Evolutionary conservation across 2,113 vertebrate species (phyloP).

Genomic region (Phalacrocorax brasilianus): DNA sequence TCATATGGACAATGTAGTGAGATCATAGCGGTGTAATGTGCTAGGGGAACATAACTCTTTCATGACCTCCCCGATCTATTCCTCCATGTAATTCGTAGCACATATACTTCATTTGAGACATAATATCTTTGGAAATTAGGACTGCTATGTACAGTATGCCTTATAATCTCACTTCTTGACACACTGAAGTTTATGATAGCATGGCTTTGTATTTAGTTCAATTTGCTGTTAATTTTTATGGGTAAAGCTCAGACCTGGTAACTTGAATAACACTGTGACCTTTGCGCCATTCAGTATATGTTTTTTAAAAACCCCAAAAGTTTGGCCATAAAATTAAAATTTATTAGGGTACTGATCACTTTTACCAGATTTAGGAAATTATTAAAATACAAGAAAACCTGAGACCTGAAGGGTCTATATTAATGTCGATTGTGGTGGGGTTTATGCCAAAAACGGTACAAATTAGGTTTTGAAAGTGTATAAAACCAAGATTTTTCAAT

Average conservation of each 20-base stretch:
- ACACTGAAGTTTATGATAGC: background rate
- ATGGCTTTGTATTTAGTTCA: background rate
- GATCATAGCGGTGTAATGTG: background rate
- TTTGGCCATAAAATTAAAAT: background rate
- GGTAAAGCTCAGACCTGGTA: background rate
- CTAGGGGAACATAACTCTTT: conserved; percentile 21
- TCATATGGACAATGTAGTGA: conserved; percentile 48
- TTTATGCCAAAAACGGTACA: background rate
- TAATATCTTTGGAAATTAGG: background rate
- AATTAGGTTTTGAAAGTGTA: background rate
- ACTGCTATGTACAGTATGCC: background rate
- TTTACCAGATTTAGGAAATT: background rate
- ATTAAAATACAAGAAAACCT: background rate
- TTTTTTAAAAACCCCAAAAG: background rate
- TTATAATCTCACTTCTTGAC: background rate
- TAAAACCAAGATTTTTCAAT: background rate
- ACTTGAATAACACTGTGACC: background rate
- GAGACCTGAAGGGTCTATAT: background rate
- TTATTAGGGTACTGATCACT: background rate
- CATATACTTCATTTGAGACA: background rate
- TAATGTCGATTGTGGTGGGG: background rate
- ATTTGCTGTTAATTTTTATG: background rate
- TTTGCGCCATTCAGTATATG: background rate
- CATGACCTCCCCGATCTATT: background rate
- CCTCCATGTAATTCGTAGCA: background rate